Conservation (phyloP, 2,888 invertebrate genomes). For the Andrena hattorfiana region DNA sequence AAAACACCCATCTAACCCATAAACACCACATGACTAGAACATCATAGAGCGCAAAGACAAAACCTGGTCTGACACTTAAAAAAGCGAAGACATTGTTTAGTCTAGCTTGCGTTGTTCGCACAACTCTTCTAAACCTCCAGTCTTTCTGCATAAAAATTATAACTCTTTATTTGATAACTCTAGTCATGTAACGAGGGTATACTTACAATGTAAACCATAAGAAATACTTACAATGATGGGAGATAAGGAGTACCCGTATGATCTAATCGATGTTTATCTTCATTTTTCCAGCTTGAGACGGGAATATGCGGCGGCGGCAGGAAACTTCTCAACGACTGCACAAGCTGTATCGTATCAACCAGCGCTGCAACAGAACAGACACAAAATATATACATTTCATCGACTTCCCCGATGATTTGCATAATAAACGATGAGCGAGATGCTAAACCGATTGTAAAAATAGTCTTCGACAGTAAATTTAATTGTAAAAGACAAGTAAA, state of each 20-base stretch:
- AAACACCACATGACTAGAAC: slow-evolving; percentile 83
- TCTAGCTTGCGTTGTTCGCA: slow-evolving; percentile 83
- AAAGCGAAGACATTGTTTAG: slow-evolving; percentile 74
- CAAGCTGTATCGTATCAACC: slow-evolving; percentile 94
- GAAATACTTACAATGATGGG: slow-evolving; percentile 79
- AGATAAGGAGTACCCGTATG: slow-evolving; percentile 80
- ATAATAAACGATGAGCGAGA: neutral
- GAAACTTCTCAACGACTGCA: slow-evolving; percentile 93
- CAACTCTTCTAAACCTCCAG: slow-evolving; percentile 81
- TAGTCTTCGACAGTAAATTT: neutral
- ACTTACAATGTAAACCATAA: slow-evolving; percentile 46
- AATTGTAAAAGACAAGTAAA: no score
- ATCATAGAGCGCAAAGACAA: slow-evolving; percentile 76
- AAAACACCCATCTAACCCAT: slow-evolving; percentile 73
- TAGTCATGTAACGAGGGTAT: slow-evolving; percentile 60
- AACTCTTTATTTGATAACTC: slow-evolving; percentile 62
- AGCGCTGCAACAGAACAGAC: slow-evolving; percentile 86
- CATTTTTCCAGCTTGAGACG: slow-evolving; percentile 96
- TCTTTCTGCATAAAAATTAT: slow-evolving; percentile 76
- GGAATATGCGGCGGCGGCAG: slow-evolving; percentile 95
- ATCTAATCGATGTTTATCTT: slow-evolving; percentile 89
- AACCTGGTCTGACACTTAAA: slow-evolving; percentile 64
- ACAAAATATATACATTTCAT: slow-evolving; percentile 11
- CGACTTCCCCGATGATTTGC: neutral
- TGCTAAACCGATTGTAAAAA: neutral